Conservation (phyloP, 2,888 invertebrate species). For the Lasiommata megera region DNA sequence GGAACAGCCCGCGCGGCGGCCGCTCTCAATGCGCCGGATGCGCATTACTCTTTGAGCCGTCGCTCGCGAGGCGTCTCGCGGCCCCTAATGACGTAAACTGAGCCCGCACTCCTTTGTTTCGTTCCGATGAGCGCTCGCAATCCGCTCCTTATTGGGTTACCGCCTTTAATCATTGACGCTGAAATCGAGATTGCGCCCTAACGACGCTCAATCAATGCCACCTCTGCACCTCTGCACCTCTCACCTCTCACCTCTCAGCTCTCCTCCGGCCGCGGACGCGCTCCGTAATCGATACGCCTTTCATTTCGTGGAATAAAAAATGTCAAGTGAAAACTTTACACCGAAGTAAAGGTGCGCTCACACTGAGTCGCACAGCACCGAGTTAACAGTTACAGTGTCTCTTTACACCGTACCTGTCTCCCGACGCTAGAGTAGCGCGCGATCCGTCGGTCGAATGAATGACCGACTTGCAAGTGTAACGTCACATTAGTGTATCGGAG, state of each 20-base stretch:
- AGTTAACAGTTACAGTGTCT: no score
- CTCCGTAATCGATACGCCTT: constrained; percentile 71
- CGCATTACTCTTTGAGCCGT: constrained; percentile 52
- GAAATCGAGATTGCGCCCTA: constrained; percentile 45
- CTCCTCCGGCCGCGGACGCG: constrained; percentile 11
- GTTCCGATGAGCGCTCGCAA: constrained; percentile 54
- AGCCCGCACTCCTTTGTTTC: constrained; percentile 67
- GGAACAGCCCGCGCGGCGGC: constrained; percentile 51
- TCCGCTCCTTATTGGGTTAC: constrained; percentile 71
- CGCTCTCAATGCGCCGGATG: constrained; percentile 59
- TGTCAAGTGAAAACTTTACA: constrained; percentile 32
- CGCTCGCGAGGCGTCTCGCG: constrained; percentile 47
- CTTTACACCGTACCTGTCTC: no score
- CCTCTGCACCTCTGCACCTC: constrained; percentile 31
- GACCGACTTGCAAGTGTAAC: no score
- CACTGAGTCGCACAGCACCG: background rate
- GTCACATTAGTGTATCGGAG: no score
- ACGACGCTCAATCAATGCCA: constrained; percentile 48
- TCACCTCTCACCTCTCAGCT: no score
- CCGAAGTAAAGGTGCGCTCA: constrained; percentile 9
- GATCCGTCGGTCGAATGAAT: no score
- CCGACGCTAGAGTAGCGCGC: no score
- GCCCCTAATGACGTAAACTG: constrained; percentile 71
- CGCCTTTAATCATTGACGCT: constrained; percentile 69
- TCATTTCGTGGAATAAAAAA: constrained; percentile 58